Evolutionary conservation across 2,797 vertebrate species (phyloP).

Genomic region (Ctenopoma kingsleyae): DNA sequence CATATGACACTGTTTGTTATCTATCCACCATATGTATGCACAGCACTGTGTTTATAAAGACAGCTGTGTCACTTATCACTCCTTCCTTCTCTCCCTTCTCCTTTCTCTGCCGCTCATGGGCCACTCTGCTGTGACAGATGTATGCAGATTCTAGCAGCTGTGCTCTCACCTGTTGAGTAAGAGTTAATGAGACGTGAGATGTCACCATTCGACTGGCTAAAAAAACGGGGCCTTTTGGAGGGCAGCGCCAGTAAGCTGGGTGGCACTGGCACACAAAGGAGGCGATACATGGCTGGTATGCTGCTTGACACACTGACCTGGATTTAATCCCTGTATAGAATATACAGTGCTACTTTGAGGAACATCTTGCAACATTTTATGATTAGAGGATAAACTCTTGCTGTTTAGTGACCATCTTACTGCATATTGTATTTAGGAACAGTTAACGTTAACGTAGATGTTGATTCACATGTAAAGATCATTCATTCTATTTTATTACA

Average conservation of each 20-base stretch:
- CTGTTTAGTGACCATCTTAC: background rate
- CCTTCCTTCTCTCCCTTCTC: constrained; percentile 15
- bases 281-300: constrained; percentile 6
- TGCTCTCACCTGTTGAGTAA: constrained; percentile 76
- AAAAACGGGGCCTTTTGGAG: constrained; percentile 28
- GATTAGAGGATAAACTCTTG: constrained; percentile 10
- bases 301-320: constrained; percentile 67
- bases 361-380: constrained; percentile 16
- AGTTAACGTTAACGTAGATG: background rate
- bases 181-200: constrained; percentile 72
- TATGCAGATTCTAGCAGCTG: constrained; percentile 73
- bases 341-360: constrained; percentile 13
- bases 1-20: constrained; percentile 23
- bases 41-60: constrained; percentile 42
- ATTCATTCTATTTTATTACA: background rate
- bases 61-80: constrained; percentile 64
- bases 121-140: constrained; percentile 71
- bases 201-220: constrained; percentile 40
- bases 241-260: constrained; percentile 15
- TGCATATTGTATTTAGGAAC: background rate
- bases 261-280: constrained; percentile 35
- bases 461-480: background rate
- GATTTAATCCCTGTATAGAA: constrained; percentile 36
- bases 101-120: constrained; percentile 4
- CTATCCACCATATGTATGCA: constrained; percentile 17